Base-by-base conservation (phyloP, 2,797 vertebrate species). In the Tauraco hartlaubi region DNA sequence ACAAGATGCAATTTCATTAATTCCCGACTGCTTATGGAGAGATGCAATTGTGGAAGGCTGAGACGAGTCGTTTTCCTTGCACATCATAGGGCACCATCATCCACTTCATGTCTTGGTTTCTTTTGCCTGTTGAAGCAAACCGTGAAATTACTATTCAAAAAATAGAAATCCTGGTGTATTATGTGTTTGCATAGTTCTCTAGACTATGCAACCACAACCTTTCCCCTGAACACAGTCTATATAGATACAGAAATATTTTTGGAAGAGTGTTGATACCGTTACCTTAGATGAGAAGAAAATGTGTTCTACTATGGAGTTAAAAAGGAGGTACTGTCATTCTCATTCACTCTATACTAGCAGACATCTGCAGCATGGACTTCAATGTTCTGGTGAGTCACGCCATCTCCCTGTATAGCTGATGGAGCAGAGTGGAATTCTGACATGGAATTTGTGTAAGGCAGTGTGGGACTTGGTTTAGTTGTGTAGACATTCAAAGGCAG, bases 101-200 rank as follows among this genome's bases (percentile, higher is more conserved):
- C 29, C 22, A 33, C 37, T 67, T 85, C 0, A 1, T 56, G 19
- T 41, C 1, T 0, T 69, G 11, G 2, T 64, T 25, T 84, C 44
- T 86, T 71, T 69, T 49, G 33, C 66, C 58, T 91, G 46, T 91
- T n/a, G 72, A 92, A 72, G 22, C 48, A 61, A 82, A 51, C 25
- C 29, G 28, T 64, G 9, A 46, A 92, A 71, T 83, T 11, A 21
- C 28, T 56, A 11, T 63, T 77, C 8, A 75, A 79, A 83, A 82
- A 61, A 56, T 4, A 64, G 31, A 63, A 79, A 48, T 61, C 9
- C 29, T 49, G 7, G 2, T 41, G 5, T 68, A n/a, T 56, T 41
- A 17, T 4, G 7, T 77, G 49, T 89, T 77, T 74, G 28, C 41
- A 78, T 26, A 75, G 41, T 64, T 79, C 29, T 74, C 35, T 80